These are phyloP conservation scores for Sylvicola fuscatus DNA, from an alignment of 2,888 invertebrate species.

Conservation along the genomic window DNA sequence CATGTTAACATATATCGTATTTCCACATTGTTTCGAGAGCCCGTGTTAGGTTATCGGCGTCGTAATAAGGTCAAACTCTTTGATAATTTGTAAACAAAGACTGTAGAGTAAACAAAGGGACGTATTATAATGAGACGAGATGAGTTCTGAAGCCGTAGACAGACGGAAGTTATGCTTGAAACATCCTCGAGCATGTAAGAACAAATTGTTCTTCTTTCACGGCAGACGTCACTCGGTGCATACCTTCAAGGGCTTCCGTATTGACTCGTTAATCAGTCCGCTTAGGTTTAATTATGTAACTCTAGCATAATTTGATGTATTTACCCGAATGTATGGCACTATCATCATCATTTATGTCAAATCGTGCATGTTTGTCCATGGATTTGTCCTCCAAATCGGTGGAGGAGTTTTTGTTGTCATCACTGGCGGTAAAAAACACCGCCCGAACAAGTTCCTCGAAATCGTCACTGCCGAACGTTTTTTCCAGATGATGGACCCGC, in stretches of 20 bases:
- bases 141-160: too few relatives aligned
- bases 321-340: constrained; percentile 56
- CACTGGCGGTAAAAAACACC: constrained; percentile 6
- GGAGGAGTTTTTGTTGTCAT: not conserved
- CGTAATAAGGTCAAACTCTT: too few relatives aligned
- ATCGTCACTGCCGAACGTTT: constrained; percentile 21
- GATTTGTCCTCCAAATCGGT: constrained; percentile 25
- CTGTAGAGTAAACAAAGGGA: too few relatives aligned
- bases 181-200: not conserved
- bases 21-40: too few relatives aligned
- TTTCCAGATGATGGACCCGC: constrained; percentile 20
- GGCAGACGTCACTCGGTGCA: not conserved
- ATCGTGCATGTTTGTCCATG: constrained; percentile 22
- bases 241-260: not conserved
- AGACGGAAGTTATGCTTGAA: not conserved
- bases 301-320: constrained; percentile 7
- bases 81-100: too few relatives aligned
- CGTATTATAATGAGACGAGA: too few relatives aligned
- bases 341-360: constrained; percentile 28
- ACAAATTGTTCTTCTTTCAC: not conserved
- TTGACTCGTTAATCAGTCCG: not conserved
- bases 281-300: not conserved
- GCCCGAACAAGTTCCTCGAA: constrained; percentile 14
- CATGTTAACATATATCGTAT: too few relatives aligned
- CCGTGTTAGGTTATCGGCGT: too few relatives aligned